phyloP scores from a whole-genome alignment of 2,888 invertebrate species.

The Dione vanillae region DNA sequence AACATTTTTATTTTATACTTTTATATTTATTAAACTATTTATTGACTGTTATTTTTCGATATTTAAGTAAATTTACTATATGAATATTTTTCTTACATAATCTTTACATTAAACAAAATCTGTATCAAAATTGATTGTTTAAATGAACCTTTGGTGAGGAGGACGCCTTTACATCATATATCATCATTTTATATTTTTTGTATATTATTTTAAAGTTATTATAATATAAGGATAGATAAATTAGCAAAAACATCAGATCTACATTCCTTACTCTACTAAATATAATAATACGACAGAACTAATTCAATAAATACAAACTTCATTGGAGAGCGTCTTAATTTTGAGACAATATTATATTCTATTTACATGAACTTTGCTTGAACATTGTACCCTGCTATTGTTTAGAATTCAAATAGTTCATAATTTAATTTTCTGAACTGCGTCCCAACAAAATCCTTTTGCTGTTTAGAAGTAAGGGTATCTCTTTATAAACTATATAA shows the following conservation, averaged over 20 bases:
- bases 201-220: too few relatives aligned
- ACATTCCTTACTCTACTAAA: neutral
- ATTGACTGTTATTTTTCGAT: too few relatives aligned
- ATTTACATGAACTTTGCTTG: constrained; percentile 32
- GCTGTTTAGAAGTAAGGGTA: neutral
- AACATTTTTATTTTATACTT: too few relatives aligned
- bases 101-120: too few relatives aligned
- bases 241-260: neutral
- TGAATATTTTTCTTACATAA: too few relatives aligned
- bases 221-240: too few relatives aligned
- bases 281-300: neutral
- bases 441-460: neutral
- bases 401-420: constrained; percentile 34
- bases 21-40: too few relatives aligned
- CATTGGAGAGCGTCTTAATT: constrained; percentile 23
- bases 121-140: too few relatives aligned
- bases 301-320: constrained; percentile 24
- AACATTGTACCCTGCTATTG: constrained; percentile 25
- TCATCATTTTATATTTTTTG: too few relatives aligned
- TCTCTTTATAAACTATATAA: neutral
- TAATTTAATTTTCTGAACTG: constrained; percentile 34
- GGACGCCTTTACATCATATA: too few relatives aligned
- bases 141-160: too few relatives aligned
- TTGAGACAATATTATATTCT: constrained; percentile 26
- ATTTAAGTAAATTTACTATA: too few relatives aligned